Base-by-base conservation (phyloP, 2,797 vertebrate species). In the Sebastes nivosus region DNA sequence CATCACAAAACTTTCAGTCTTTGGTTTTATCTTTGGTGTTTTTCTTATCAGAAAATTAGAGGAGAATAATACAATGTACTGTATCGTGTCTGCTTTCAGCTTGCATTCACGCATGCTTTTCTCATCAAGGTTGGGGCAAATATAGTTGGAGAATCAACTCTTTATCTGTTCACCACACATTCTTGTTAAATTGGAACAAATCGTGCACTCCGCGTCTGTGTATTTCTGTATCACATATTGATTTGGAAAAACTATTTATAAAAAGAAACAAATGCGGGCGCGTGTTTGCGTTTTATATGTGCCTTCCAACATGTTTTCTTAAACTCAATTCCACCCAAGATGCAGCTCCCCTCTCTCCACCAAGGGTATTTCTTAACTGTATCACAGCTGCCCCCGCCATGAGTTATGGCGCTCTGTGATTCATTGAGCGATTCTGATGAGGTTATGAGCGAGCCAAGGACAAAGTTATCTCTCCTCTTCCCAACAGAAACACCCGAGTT, bases 351-450 rank as follows among this genome's bases (percentile, higher is more conserved):
- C 55, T 52, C 14, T 65, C 73, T 72, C 82, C 83, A 78, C 83
- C 82, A 90, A 92, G 89, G 82, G 83, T 91, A 88, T 90, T 91
- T 89, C 81, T 84, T 90, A 89, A 91, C 88, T 85, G 91, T 92
- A 93, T 94, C 93, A 74, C 78, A 84, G 90, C 92, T 86, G 86
- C 89, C 87, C 86, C 87, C 76, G 68, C 88, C 70, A 76, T 92
- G 91, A 95, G 88, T 93, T 89, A 94, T 91, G 87, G 86, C 22
- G 67, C 87, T 69, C 52, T 10, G 88, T 92, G 92, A 94, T 93
- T 94, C 91, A 93, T 93, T 94, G 94, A 94, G 89, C 81, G 89
- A 89, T 93, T 94, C 91, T 93, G 90, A 95, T 94, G 93, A 94
- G 92, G 91, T 94, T 93, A 93, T 94, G 85, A 94, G 91, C 83